Evolutionary conservation across 2,113 vertebrate genomes (phyloP), one percentile per base, ranked within the genome.

Genomic region (Macrotus californicus): DNA sequence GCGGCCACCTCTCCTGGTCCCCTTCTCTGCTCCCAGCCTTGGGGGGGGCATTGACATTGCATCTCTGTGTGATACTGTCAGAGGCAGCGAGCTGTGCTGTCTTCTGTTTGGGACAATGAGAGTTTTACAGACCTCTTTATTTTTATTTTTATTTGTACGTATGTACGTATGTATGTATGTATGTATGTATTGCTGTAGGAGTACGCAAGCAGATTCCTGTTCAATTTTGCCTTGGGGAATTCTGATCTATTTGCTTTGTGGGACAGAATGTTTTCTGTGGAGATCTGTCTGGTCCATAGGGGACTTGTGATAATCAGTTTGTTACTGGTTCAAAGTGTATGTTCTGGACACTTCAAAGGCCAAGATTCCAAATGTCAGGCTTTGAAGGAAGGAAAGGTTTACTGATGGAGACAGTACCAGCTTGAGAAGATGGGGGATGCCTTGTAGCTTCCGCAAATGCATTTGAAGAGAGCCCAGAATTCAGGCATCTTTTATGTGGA

Each of bases 1-100:
- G 88, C 88, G 90, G 84, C 92, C 96, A 94, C 94, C 46, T 94
- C 89, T 93, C 95, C 39, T 81, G 88, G 7, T 41, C 83, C 13
- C 87, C 31, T 50, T 89, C 16, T 52, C 64, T 16, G 31, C 39
- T 66, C 13, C 41, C 39, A 12, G 16, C 41, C 52, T 59, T 34
- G 3, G 14, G 95, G 95, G 96, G 96, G 52, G n/a, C 24, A 18
- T 15, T n/a, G 18, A 84, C 91, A 73, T 91, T 59, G 50, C 56
- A 93, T 96, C 95, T 89, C 52, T 80, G 0, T 13, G 31, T 11
- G 19, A 1, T 75, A 93, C 31, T 93, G 87, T 76, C 89, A 61
- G 87, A 31, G 92, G 87, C 82, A 87, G 87, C 90, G 82, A 96
- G 66, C 91, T 92, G 72, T 89, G 96, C 73, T 96, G 41, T 66